Percentiles rank a stretch among this genome's conserved stretches.
Evolutionary conservation across 2,797 vertebrate genomes (phyloP).

Genomic region (Coregonus suidteri): DNA sequence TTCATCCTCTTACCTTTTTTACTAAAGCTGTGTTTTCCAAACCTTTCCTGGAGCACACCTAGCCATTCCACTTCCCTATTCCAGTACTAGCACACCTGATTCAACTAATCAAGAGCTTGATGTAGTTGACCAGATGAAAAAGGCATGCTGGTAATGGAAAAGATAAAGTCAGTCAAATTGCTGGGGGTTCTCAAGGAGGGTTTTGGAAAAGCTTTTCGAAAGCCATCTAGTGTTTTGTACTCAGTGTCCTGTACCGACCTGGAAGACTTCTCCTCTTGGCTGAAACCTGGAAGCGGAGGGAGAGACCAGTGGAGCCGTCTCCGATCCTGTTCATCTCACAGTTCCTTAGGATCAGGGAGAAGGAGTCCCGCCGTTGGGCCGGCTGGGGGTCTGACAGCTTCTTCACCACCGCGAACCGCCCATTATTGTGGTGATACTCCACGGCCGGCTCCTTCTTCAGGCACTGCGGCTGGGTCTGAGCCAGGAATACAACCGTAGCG

Average conservation of each 20-base stretch:
- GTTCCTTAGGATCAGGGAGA: conserved; percentile 69
- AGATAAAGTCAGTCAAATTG: too few relatives aligned
- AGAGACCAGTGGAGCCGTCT: conserved; percentile 46
- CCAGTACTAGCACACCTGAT: too few relatives aligned
- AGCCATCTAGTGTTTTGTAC: background rate
- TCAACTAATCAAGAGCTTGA: too few relatives aligned
- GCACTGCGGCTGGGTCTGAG: conserved; percentile 77
- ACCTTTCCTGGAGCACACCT: too few relatives aligned
- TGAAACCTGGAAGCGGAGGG: conserved; percentile 58
- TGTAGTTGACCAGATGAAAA: too few relatives aligned
- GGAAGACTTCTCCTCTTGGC: conserved; percentile 29
- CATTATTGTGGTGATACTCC: conserved; percentile 70
- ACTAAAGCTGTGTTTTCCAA: background rate
- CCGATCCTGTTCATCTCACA: conserved; percentile 62
- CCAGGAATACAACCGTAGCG: conserved; percentile 70
- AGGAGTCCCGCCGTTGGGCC: conserved; percentile 39
- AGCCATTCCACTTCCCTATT: too few relatives aligned
- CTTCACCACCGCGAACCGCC: conserved; percentile 2
- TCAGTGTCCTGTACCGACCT: conserved; percentile 57
- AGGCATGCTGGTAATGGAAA: too few relatives aligned
- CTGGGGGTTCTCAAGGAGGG: too few relatives aligned
- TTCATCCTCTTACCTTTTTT: background rate
- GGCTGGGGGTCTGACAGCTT: conserved; percentile 51
- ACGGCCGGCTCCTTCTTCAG: conserved; percentile 77
- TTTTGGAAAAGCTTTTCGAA: background rate